A percentile compares a stretch with the other conserved stretches of the same genome.
These are phyloP conservation scores for Coregonus suidteri DNA, from an alignment of 2,797 vertebrate genomes.

Conservation along the genomic window DNA sequence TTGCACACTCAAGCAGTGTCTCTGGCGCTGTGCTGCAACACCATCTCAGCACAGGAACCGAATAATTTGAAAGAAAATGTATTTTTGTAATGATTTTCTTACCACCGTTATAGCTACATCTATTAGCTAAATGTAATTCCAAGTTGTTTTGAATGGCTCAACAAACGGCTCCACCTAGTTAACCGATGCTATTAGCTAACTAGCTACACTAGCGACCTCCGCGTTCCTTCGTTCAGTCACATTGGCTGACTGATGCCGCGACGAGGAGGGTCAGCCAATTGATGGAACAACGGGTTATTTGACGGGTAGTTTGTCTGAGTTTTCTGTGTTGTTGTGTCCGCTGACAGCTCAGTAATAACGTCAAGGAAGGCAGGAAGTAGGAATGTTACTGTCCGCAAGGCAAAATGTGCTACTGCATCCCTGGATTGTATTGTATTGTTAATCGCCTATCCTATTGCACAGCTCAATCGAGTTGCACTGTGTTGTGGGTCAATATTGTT, in stretches of 20 bases:
- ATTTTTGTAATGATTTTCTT: not conserved
- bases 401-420: not conserved
- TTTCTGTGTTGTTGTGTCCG: constrained; percentile 14
- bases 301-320: not conserved
- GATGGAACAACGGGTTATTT: constrained; percentile 35
- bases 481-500: not conserved
- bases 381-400: not conserved
- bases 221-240: constrained; percentile 9
- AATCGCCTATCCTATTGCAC: not conserved
- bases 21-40: constrained; percentile 38
- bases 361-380: not conserved
- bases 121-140: not conserved
- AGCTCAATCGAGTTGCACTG: not conserved
- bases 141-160: not conserved
- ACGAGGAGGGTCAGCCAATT: constrained; percentile 42
- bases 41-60: constrained; percentile 27
- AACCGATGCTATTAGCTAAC: constrained; percentile 54
- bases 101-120: not conserved
- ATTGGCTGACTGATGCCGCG: constrained; percentile 27
- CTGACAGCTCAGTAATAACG: not conserved
- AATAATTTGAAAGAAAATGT: constrained; percentile 9
- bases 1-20: constrained; percentile 44
- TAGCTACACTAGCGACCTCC: constrained; percentile 39
- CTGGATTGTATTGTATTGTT: constrained; percentile 13
- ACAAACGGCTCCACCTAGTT: not conserved